Percentiles rank a stretch among this genome's conserved stretches.
phyloP scores from a whole-genome alignment of 2,797 vertebrate species.

The Varecia variegata region DNA sequence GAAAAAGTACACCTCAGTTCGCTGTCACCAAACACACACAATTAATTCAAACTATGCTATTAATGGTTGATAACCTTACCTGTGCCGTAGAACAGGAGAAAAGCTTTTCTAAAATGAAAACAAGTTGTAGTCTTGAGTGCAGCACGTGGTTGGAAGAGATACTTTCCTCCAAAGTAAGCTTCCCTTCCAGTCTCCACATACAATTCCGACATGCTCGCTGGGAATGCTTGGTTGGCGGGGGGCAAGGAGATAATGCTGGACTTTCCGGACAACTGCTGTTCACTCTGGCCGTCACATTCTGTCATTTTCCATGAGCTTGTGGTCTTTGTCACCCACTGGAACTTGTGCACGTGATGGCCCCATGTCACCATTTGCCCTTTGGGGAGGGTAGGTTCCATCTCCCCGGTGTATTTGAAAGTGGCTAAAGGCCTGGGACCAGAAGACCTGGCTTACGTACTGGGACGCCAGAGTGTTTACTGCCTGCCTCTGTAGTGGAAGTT shows the following conservation, averaged over 20 bases:
- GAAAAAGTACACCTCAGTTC: background rate
- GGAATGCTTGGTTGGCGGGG: no score
- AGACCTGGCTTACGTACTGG: accelerated
- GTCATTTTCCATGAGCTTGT: background rate
- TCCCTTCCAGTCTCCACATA: background rate
- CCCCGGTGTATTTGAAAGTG: background rate
- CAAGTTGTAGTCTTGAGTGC: background rate
- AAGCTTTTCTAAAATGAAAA: background rate
- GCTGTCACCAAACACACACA: background rate
- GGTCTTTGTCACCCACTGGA: background rate
- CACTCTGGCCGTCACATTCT: background rate
- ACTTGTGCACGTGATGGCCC: background rate
- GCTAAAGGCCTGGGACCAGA: accelerated
- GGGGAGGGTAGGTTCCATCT: no score
- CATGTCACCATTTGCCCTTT: background rate
- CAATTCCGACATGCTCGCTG: background rate
- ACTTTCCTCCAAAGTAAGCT: background rate
- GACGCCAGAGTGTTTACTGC: accelerated
- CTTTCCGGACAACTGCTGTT: background rate
- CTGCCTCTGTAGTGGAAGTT: accelerated
- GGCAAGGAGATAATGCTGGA: background rate
- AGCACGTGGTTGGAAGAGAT: background rate
- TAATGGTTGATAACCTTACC: background rate
- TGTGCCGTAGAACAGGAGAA: background rate
- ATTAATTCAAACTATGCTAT: background rate